Evolutionary conservation across 2,888 invertebrate species (phyloP).

Genomic region (Atherix ibis): DNA sequence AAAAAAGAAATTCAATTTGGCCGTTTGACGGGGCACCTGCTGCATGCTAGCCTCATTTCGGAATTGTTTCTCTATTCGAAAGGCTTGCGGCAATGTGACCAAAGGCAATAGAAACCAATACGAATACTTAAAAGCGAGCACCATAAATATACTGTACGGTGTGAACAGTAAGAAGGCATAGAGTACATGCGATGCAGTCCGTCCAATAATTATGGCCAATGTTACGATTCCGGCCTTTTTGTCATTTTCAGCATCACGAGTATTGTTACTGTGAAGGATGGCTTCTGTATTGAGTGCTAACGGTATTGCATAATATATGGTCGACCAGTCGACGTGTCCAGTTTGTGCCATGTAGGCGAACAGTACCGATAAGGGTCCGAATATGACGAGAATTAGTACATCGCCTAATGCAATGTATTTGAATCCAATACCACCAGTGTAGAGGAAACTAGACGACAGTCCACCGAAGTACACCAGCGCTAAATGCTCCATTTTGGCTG

Average conservation of each 20-base stretch:
- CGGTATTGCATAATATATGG: slow-evolving; percentile 86
- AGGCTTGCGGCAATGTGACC: slow-evolving; percentile 73
- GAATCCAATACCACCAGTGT: slow-evolving; percentile 88
- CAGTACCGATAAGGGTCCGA: slow-evolving; percentile 85
- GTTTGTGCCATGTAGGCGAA: slow-evolving; percentile 90
- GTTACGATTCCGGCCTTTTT: slow-evolving; percentile 84
- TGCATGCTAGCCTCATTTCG: slow-evolving; percentile 62
- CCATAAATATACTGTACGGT: slow-evolving; percentile 80
- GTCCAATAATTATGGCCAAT: slow-evolving; percentile 83
- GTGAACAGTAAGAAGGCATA: slow-evolving; percentile 80
- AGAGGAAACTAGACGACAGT: slow-evolving; percentile 86
- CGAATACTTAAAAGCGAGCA: slow-evolving; percentile 69
- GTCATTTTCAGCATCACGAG: slow-evolving; percentile 79
- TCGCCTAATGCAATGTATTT: slow-evolving; percentile 93
- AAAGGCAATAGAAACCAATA: slow-evolving; percentile 80
- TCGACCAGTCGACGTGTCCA: slow-evolving; percentile 77
- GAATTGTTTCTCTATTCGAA: slow-evolving; percentile 79
- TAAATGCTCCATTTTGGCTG: slow-evolving; percentile 86
- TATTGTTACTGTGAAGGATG: slow-evolving; percentile 89
- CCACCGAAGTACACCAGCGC: slow-evolving; percentile 92
- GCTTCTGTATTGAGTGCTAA: slow-evolving; percentile 89
- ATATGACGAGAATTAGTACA: slow-evolving; percentile 77
- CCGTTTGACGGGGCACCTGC: slow-evolving; percentile 73
- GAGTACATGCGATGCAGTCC: slow-evolving; percentile 76
- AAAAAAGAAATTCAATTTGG: slow-evolving; percentile 78